A percentile compares a stretch with the other conserved stretches of the same genome.
Evolutionary conservation across 1,140 invertebrate genomes (phyloP).

Genomic region (Vollenhovia emeryi): DNA sequence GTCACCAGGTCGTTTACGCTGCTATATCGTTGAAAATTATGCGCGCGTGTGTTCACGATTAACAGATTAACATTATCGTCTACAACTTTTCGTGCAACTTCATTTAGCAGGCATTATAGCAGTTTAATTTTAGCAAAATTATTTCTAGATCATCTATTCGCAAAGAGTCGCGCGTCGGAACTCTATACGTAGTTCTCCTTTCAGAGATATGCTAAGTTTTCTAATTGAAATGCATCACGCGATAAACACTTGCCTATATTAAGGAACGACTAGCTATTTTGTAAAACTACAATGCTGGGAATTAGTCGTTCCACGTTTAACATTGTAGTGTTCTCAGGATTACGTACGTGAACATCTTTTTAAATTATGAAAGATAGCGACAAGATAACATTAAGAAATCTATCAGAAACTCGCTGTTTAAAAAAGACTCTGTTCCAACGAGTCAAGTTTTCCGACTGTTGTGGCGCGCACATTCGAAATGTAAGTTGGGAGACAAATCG

Average conservation of each 20-base stretch:
- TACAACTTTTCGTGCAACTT: neutral
- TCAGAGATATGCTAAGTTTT: neutral
- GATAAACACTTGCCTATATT: neutral
- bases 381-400: too few species aligned
- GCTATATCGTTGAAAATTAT: conserved; percentile 20
- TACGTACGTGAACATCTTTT: neutral
- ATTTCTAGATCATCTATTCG: neutral
- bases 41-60: neutral
- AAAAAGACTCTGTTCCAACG: too few species aligned
- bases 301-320: neutral
- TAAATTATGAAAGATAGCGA: too few species aligned
- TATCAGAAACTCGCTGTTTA: too few species aligned
- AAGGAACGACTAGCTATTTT: neutral
- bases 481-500: too few species aligned
- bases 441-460: too few species aligned
- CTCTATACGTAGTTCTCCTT: neutral
- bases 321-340: neutral
- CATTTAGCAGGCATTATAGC: neutral
- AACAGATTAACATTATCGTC: neutral
- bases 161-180: neutral
- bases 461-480: too few species aligned
- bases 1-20: neutral
- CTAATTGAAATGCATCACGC: conserved; percentile 3
- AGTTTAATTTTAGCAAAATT: conserved; percentile 7
- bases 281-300: neutral